Conservation (phyloP, 2,888 invertebrate species). For the Lasioglossum villosulum region DNA sequence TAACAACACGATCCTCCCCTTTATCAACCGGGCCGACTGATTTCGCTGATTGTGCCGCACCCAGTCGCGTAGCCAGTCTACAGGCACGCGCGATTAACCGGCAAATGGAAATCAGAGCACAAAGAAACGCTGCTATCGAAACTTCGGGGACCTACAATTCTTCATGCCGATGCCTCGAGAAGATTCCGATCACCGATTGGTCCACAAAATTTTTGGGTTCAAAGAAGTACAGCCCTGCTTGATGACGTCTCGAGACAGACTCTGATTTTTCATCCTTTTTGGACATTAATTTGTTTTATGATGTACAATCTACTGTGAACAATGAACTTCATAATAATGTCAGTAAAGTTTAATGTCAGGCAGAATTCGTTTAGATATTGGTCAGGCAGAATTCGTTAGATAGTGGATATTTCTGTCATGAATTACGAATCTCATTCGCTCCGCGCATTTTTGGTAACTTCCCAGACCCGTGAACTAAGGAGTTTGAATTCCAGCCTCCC, state of each 20-base stretch:
- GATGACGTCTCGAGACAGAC: not conserved
- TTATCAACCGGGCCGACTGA: not conserved
- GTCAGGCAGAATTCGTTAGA: not conserved
- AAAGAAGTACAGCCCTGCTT: not conserved
- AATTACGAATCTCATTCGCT: not conserved
- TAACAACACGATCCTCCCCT: not conserved
- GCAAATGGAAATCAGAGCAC: not conserved
- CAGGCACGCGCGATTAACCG: constrained; percentile 9
- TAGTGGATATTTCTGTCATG: not conserved
- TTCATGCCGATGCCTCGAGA: not conserved
- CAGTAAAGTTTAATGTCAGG: not conserved
- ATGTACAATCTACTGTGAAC: not conserved
- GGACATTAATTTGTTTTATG: not conserved
- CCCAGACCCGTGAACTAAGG: not conserved
- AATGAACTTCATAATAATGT: not conserved
- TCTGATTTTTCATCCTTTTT: not conserved
- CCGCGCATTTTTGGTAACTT: not conserved
- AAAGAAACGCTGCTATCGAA: not conserved
- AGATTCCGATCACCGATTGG: not conserved
- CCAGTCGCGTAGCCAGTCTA: not conserved
- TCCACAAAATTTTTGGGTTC: not conserved
- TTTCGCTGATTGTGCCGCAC: constrained; percentile 16
- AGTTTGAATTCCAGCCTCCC: constrained; percentile 11
- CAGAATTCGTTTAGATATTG: not conserved
- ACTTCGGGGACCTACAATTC: not conserved